These are phyloP conservation scores for Hipparchia sbordonii DNA, from an alignment of 2,888 invertebrate genomes.

Conservation along the genomic window DNA sequence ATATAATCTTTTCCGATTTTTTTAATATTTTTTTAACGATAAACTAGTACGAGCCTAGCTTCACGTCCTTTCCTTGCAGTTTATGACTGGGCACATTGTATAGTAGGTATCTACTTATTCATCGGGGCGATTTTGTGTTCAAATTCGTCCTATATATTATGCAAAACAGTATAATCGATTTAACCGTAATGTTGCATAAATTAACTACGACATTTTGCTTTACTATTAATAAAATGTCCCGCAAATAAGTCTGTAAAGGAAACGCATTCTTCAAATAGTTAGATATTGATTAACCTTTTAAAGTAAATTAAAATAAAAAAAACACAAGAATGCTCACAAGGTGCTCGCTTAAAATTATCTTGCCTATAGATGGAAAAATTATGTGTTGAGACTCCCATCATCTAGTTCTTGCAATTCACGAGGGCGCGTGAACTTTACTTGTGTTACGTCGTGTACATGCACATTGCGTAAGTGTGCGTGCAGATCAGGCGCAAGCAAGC, in stretches of 20 bases:
- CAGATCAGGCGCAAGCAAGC: too few species aligned
- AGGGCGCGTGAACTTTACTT: too few species aligned
- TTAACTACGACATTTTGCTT: conserved; percentile 5
- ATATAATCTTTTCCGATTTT: too few species aligned
- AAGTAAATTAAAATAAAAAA: not conserved
- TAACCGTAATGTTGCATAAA: conserved; percentile 3
- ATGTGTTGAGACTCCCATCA: not conserved
- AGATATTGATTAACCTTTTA: not conserved
- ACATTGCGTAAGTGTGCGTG: too few species aligned
- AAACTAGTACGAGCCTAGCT: too few species aligned
- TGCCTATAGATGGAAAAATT: not conserved
- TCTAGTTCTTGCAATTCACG: too few species aligned
- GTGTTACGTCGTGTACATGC: too few species aligned
- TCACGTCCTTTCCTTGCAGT: too few species aligned
- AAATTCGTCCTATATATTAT: not conserved
- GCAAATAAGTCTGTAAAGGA: not conserved
- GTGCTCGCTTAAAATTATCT: not conserved
- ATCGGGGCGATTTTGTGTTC: too few species aligned
- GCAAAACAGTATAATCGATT: conserved; percentile 14
- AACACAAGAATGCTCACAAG: not conserved
- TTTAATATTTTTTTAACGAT: too few species aligned
- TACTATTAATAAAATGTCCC: conserved; percentile 2
- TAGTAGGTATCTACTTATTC: too few species aligned
- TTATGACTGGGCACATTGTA: too few species aligned
- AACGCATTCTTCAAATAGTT: conserved; percentile 1